A percentile compares a stretch with the other conserved stretches of the same genome.
These are phyloP conservation scores for Delichon dasypus DNA, from an alignment of 2,797 vertebrate species.

Conservation along the genomic window DNA sequence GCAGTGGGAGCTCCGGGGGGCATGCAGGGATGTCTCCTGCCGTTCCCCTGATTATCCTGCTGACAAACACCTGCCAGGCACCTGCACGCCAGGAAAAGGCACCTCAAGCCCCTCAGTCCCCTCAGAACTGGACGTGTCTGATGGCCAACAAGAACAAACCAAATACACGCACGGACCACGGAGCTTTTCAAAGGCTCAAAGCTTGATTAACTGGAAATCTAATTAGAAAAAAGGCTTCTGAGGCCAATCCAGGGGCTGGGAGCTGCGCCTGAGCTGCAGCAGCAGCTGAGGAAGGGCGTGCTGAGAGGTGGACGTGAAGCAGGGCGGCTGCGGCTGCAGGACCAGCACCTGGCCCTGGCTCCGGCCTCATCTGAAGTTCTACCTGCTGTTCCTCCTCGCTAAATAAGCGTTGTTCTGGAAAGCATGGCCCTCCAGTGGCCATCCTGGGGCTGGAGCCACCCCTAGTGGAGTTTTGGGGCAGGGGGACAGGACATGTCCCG, in stretches of 20 bases:
- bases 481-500: neutral
- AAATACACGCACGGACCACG: fast-evolving
- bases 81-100: neutral
- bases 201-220: neutral
- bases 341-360: neutral
- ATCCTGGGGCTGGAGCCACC: neutral
- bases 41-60: fast-evolving
- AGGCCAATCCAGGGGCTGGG: neutral
- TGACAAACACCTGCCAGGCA: neutral
- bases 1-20: neutral
- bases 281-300: neutral
- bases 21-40: fast-evolving
- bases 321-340: fast-evolving
- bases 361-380: neutral
- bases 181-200: neutral
- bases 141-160: neutral
- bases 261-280: neutral
- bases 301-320: neutral
- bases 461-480: neutral
- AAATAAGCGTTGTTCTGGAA: neutral
- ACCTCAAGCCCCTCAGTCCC: neutral
- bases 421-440: neutral
- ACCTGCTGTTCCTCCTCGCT: neutral
- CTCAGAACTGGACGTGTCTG: neutral
- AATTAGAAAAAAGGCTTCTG: neutral